A percentile compares a stretch with the other conserved stretches of the same genome.
Conservation (phyloP, 1,140 invertebrate species). For the Camponotus vicinus region DNA sequence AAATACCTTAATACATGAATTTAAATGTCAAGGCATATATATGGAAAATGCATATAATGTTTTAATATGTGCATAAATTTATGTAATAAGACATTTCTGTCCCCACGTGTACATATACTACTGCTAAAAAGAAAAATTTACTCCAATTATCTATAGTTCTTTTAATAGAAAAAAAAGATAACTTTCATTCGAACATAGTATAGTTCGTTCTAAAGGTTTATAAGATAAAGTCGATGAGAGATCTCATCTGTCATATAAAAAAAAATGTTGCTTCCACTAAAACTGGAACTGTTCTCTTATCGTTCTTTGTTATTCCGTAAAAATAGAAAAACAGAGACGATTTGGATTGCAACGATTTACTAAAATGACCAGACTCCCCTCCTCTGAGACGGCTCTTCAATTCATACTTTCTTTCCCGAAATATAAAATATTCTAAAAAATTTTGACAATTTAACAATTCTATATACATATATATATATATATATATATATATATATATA, state of each 20-base stretch:
- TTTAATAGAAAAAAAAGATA: constrained; percentile 72
- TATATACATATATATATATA: too few species aligned
- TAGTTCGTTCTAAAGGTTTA: constrained; percentile 7
- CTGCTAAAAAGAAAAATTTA: constrained; percentile 76
- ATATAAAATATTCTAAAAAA: background rate
- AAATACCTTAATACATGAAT: too few species aligned
- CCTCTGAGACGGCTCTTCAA: constrained; percentile 39
- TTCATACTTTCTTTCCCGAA: constrained; percentile 31
- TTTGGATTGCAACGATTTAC: constrained; percentile 71
- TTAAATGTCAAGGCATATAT: too few species aligned
- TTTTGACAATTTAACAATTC: background rate
- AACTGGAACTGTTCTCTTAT: constrained; percentile 84
- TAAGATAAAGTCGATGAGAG: constrained; percentile 14
- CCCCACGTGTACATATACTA: constrained; percentile 68
- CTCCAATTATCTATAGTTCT: background rate
- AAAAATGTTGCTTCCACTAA: constrained; percentile 84
- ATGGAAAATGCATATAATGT: too few species aligned
- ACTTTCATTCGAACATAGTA: constrained; percentile 66
- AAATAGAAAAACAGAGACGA: constrained; percentile 78
- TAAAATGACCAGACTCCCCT: constrained; percentile 65
- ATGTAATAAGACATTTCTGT: too few species aligned
- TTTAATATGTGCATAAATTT: too few species aligned
- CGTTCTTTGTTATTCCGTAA: constrained; percentile 81
- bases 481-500: too few species aligned
- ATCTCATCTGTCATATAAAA: constrained; percentile 60